Evolutionary conservation across 2,113 vertebrate genomes (phyloP), one percentile per base, ranked within the genome.

Genomic region (Recurvirostra avosetta): DNA sequence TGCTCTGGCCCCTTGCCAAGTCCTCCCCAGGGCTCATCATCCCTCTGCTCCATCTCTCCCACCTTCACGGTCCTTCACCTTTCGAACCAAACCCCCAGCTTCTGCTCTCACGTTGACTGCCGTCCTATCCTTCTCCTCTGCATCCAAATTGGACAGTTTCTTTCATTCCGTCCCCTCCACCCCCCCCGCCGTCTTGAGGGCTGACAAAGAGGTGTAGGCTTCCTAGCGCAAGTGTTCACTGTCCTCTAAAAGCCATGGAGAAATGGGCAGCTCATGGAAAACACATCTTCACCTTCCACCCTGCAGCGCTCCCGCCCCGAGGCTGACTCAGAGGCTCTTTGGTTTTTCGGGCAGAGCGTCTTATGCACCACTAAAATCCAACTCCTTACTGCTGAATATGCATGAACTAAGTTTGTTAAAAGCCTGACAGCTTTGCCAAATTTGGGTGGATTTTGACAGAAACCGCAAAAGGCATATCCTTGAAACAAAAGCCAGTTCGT

Each of bases 211-310:
- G 52, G 5, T 25, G 15, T 7, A 17, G 52, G 47, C 8, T 71
- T 63, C 65, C 65, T 13, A 26, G 29, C 25, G 36, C 8, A 16
- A 61, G 49, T 4, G 1, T 14, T 52, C 6, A 4, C 23, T 18
- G 53, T 27, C 45, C 34, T 58, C 16, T 8, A 4, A 32, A 66
- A 90, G 45, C 40, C 59, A 29, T 1, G 5, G 82, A 43, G 66
- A 65, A 61, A 26, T 0, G 0, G 30, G 62, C 29, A 90, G 52
- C 0, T 0, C 7, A 1, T 0, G 29, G 43, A 27, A 79, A 49
- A 8, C 30, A 7, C 5, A 7, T 47, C 43, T 68, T 72, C 88
- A 59, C 52, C 81, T 90, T 36, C 43, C 26, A 43, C 15, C n/a
- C 55, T 6, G 29, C 20, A n/a, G 41, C 0, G 0, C n/a, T 91